These are phyloP conservation scores for Dinocampus coccinellae DNA, from an alignment of 2,888 invertebrate species.

Conservation along the genomic window DNA sequence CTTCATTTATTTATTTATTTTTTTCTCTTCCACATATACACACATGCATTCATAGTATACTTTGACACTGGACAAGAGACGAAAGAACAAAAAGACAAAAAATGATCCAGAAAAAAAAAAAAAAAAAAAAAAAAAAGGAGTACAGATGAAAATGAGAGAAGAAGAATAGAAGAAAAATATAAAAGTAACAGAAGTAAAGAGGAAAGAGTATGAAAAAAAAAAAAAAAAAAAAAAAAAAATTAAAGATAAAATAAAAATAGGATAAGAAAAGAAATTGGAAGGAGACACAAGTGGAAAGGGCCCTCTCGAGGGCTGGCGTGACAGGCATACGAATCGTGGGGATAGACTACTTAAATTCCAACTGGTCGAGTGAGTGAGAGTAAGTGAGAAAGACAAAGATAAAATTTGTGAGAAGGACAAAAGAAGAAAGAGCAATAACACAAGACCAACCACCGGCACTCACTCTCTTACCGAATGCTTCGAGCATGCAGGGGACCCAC, in stretches of 20 bases:
- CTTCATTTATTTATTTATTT: not conserved
- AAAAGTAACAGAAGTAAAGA: too few relatives aligned
- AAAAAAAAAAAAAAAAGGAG: not conserved
- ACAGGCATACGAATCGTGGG: conserved; percentile 31
- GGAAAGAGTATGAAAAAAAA: not conserved
- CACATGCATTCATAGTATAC: not conserved
- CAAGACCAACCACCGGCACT: not conserved
- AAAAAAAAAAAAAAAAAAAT: not conserved
- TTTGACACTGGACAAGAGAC: not conserved
- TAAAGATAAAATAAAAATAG: not conserved
- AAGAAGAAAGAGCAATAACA: conserved; percentile 20
- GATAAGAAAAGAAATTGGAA: conserved; percentile 20
- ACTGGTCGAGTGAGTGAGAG: conserved; percentile 29
- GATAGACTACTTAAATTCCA: conserved; percentile 45
- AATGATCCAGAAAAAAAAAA: not conserved
- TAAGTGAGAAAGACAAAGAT: too few relatives aligned
- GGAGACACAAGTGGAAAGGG: conserved; percentile 23
- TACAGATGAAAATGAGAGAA: too few relatives aligned
- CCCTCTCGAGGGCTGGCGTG: conserved; percentile 31
- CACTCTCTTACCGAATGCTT: conserved; percentile 14
- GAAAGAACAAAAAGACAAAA: not conserved
- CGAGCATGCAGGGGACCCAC: conserved; percentile 27
- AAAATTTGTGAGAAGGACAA: not conserved
- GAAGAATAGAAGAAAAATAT: too few relatives aligned
- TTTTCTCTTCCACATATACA: not conserved